These are phyloP conservation scores for Hololepta plana DNA, from an alignment of 2,888 invertebrate genomes.

Conservation along the genomic window DNA sequence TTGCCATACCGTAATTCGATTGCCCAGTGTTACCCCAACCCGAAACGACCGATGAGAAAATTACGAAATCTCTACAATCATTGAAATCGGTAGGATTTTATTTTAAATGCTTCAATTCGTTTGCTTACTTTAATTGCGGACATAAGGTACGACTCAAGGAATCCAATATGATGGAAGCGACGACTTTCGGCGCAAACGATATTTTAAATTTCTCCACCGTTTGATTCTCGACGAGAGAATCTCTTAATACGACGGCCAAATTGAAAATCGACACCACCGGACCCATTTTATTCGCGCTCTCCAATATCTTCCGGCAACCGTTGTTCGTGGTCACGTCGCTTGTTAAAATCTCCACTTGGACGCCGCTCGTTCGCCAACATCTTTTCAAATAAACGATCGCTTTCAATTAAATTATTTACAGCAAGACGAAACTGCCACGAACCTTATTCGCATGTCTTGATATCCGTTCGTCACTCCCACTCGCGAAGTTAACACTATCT, in stretches of 20 bases:
- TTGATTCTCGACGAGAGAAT: slow-evolving; percentile 56
- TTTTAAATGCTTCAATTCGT: too few species aligned
- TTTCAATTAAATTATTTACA: slow-evolving; percentile 6
- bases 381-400: slow-evolving; percentile 22
- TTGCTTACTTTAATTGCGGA: slow-evolving; percentile 23
- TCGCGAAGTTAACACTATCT: slow-evolving; percentile 58
- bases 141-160: slow-evolving; percentile 37
- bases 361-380: slow-evolving; percentile 48
- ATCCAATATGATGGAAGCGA: slow-evolving; percentile 57
- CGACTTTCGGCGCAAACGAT: slow-evolving; percentile 54
- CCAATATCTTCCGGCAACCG: slow-evolving; percentile 49
- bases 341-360: slow-evolving; percentile 43
- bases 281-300: slow-evolving; percentile 38
- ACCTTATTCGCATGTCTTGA: slow-evolving; percentile 53
- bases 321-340: slow-evolving; percentile 45
- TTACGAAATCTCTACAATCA: slow-evolving; percentile 47
- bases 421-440: too few species aligned
- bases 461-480: slow-evolving; percentile 61
- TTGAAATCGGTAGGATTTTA: too few species aligned
- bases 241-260: slow-evolving; percentile 57
- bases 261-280: slow-evolving; percentile 70
- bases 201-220: slow-evolving; percentile 42
- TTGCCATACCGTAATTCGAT: slow-evolving; percentile 71
- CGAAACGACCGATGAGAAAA: slow-evolving; percentile 77
- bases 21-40: slow-evolving; percentile 82